Base-by-base conservation (phyloP, 1,140 invertebrate species). In the Drosophila sturtevanti region DNA sequence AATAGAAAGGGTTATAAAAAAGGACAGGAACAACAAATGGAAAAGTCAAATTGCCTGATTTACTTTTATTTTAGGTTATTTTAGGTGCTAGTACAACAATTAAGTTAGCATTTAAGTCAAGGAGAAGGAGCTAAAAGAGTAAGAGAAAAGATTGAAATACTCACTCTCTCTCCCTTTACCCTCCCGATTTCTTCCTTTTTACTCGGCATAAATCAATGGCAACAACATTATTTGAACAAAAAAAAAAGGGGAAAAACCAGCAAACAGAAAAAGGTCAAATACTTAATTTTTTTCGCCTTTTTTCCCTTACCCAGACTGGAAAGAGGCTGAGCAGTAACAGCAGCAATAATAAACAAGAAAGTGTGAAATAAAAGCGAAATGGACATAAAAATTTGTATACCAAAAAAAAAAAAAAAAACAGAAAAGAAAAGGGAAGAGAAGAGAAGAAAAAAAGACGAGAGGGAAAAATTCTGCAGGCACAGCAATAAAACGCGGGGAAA, bases 281-380 rank as follows among this genome's bases (percentile, higher is more conserved):
- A 68, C 82, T 82, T 87, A 79, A 84, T 78, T 87, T 69, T 77
- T 77, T 56, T 67, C 4, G 4, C 27, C 44, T 56, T 52, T 37
- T 73, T 56, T 76, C 72, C 31, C 66, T 69, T 58, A 0, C 2
- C 9, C 41, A 6, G 3, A 4, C 0, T 41, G 41, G 14, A 16
- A 18, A 11, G 16, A 24, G 63, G 44, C 52, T 51, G 58, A 64
- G 37, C 35, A 63, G 66, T 66, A 56, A 37, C 62, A 72, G 58
- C 58, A 72, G 84, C 84, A 82, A 79, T 87, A 87, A 89, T 89
- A 84, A 89, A 89, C 84, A 87, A 84, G 79, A 87, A 87, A 89
- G 84, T 87, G 84, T 89, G 84, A 87, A 87, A 89, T 87, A 87
- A 87, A 48, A 89, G 76, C 84, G 76, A 89, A 87, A 79, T 87